These are phyloP conservation scores for Mormyrus iriodes DNA, from an alignment of 2,113 vertebrate species.

Conservation along the genomic window DNA sequence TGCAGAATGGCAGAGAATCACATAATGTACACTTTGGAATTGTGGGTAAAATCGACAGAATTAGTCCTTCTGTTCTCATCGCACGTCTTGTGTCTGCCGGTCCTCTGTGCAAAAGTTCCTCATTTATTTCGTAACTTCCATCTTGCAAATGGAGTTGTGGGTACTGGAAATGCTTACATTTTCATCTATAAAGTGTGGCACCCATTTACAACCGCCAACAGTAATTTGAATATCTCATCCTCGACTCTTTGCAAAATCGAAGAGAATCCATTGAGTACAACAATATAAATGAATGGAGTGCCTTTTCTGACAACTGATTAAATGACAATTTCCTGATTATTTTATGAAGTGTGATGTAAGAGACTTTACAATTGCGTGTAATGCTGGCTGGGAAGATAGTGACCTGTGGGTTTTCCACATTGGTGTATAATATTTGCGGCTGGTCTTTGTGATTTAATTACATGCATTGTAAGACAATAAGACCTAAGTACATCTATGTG, in stretches of 20 bases:
- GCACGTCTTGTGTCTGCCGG: neutral
- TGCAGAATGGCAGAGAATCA: neutral
- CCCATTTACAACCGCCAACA: neutral
- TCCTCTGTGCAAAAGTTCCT: neutral
- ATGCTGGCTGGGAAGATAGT: neutral
- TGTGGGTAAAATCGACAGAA: neutral
- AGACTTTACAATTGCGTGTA: neutral
- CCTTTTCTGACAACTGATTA: neutral
- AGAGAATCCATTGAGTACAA: neutral
- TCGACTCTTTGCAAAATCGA: neutral
- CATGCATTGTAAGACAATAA: neutral
- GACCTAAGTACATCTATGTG: neutral
- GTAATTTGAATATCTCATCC: constrained; percentile 6
- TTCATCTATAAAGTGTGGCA: neutral
- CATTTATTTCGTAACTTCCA: neutral
- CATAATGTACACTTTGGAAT: neutral
- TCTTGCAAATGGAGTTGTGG: neutral
- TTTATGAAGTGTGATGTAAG: neutral
- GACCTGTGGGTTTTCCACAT: neutral
- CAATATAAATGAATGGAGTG: neutral
- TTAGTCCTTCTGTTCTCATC: neutral
- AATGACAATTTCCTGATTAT: neutral
- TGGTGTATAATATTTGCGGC: neutral
- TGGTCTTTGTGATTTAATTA: neutral
- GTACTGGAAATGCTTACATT: neutral